Evolutionary conservation across 2,888 invertebrate genomes (phyloP), one percentile per base, ranked within the genome.

Genomic region (Drosophila falleni): DNA sequence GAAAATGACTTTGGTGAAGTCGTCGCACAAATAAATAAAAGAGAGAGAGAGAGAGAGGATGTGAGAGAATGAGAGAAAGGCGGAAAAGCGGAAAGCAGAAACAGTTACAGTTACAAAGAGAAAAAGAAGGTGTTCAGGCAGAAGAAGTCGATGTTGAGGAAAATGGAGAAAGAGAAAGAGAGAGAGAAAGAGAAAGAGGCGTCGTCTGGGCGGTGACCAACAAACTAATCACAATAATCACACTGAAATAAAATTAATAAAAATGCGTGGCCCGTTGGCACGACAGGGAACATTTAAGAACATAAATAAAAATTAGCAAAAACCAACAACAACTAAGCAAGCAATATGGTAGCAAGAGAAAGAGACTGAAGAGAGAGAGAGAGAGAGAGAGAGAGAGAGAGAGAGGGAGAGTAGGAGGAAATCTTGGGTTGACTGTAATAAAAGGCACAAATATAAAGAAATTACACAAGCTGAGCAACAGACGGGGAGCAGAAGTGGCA

Each of bases 211-310:
- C 81, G 71, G 41, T 56, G 80, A 59, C 64, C 73, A 78, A 74
- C 84, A 82, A 89, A 85, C 82, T 89, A 89, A 89, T 84, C 89
- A 90, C 90, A 90, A 82, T 89, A 89, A 89, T 89, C 90, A 85
- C 90, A 81, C 78, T 74, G 78, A 90, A 89, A 90, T 87, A 85
- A 89, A 89, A 89, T 89, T 90, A 89, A 90, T 90, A 90, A 89
- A 90, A 90, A 89, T 90, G 83, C 78, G 81, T 87, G 74, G 88
- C 74, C 80, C 86, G 76, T 70, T 80, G 89, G 84, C 84, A 81
- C 80, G 83, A 71, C 71, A 81, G 85, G 70, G 58, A 89, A 68
- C 87, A 80, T 87, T 90, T 85, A 90, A 78, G 80, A 78, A 87
- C 90, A 90, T 90, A 85, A 88, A 88, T 90, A 90, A 90, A 89